A percentile compares a stretch with the other conserved stretches of the same genome.
These are phyloP conservation scores for Meta bourneti DNA, from an alignment of 2,888 invertebrate genomes.

Conservation along the genomic window DNA sequence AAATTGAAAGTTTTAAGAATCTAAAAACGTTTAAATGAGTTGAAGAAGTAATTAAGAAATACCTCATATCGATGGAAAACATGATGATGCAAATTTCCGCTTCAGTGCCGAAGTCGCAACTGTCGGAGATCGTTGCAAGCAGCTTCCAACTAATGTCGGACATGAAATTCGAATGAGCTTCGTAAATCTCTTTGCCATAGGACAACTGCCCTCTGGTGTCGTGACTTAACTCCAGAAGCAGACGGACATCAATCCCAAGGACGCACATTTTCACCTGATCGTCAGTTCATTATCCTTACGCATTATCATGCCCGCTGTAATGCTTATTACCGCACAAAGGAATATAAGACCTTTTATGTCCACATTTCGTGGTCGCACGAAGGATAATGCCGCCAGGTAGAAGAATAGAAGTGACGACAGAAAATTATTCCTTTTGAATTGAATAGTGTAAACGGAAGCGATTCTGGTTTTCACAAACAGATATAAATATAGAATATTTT, in stretches of 20 bases:
- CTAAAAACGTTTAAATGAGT: neutral
- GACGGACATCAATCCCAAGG: conserved; percentile 11
- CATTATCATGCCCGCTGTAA: neutral
- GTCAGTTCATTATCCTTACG: neutral
- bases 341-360: neutral
- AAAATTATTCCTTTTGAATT: neutral
- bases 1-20: neutral
- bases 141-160: neutral
- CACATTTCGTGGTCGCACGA: neutral
- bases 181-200: neutral
- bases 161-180: neutral
- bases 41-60: neutral
- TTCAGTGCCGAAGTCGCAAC: neutral
- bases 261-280: neutral
- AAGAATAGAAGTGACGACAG: neutral
- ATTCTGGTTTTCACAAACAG: too few relatives aligned
- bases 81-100: neutral
- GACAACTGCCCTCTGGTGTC: conserved; percentile 2
- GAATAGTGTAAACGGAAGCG: neutral
- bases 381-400: neutral
- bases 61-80: neutral
- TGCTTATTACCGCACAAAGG: neutral
- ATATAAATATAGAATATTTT: neutral
- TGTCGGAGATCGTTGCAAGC: neutral
- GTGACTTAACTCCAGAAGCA: conserved; percentile 4